These are phyloP conservation scores for Cyclura pinguis DNA, from an alignment of 2,797 vertebrate species.

Conservation along the genomic window DNA sequence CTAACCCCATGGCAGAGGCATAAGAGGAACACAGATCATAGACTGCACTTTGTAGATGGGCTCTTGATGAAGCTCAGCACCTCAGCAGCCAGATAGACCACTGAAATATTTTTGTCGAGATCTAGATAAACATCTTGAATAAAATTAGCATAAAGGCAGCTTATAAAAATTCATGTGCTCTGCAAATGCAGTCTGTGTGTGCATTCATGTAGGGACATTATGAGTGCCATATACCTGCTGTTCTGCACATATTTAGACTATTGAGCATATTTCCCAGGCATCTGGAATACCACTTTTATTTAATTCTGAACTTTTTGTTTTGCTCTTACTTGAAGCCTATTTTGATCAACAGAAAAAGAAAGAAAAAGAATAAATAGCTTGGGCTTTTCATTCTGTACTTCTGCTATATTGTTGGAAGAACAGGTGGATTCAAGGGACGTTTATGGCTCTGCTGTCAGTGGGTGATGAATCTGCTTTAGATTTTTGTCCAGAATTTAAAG, in stretches of 20 bases:
- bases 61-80: slow-evolving; percentile 43
- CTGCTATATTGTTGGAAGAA: not conserved
- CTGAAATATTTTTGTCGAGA: slow-evolving; percentile 37
- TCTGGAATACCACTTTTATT: not conserved
- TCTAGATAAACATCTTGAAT: slow-evolving; percentile 2
- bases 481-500: too few species aligned
- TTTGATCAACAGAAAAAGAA: not conserved
- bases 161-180: slow-evolving; percentile 4
- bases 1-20: not conserved
- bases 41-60: slow-evolving; percentile 37
- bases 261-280: not conserved
- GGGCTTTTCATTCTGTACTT: not conserved
- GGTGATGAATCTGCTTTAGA: too few species aligned
- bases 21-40: slow-evolving; percentile 13
- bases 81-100: slow-evolving; percentile 31
- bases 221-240: slow-evolving; percentile 3
- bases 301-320: not conserved
- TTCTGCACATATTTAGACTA: slow-evolving; percentile 1
- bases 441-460: too few species aligned
- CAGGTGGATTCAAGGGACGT: not conserved
- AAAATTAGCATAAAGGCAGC: slow-evolving; percentile 18
- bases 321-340: not conserved
- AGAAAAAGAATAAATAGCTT: not conserved
- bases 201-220: slow-evolving; percentile 22
- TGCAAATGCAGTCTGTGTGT: not conserved